Evolutionary conservation across 2,113 vertebrate genomes (phyloP), one percentile per base, ranked within the genome.

Genomic region (Protomyctophum bolini): DNA sequence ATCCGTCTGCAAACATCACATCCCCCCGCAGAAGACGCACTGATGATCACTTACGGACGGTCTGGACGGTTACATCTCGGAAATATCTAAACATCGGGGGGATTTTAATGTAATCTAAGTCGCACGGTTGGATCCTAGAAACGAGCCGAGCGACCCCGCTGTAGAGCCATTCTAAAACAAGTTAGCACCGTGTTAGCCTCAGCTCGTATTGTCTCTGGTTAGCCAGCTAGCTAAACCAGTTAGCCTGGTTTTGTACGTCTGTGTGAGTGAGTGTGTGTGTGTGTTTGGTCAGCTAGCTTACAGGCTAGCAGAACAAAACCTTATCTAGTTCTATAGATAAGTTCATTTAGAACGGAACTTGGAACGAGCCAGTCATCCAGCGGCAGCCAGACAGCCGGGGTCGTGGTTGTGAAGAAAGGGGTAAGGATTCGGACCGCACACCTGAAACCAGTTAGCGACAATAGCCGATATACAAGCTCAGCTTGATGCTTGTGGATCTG

Each of bases 1-100:
- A 95, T 91, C 93, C 94, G 95, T 94, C 92, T 95, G 95, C 95
- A 95, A 95, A 95, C 76, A 81, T 71, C 70, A 72, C 82, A 83
- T 74, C 82, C 33, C 33, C 33, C 33, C 33, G 33, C 33, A 41
- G 33, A 41, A 67, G n/a, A 47, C 49, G 15, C 14, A 9, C 4
- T 5, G 63, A 45, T 21, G 50, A 58, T 14, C 47, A 11, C 47
- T 48, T 11, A 21, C 9, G 21, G 21, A 12, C 46, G 47, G 21
- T 50, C 6, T 9, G n/a, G n/a, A n/a, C n/a, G 2, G 11, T 1
- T 21, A 21, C 28, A 49, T 61, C 5, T 47, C 5, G 2, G 49
- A 69, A 21, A 41, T 41, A 41, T 41, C 33, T 3, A 41, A 41
- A 41, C 33, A 41, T 41, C 33, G 33, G 33, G 33, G 33, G 33